Base-by-base conservation (phyloP, 2,797 vertebrate genomes). In the Sebastes melanostomus region DNA sequence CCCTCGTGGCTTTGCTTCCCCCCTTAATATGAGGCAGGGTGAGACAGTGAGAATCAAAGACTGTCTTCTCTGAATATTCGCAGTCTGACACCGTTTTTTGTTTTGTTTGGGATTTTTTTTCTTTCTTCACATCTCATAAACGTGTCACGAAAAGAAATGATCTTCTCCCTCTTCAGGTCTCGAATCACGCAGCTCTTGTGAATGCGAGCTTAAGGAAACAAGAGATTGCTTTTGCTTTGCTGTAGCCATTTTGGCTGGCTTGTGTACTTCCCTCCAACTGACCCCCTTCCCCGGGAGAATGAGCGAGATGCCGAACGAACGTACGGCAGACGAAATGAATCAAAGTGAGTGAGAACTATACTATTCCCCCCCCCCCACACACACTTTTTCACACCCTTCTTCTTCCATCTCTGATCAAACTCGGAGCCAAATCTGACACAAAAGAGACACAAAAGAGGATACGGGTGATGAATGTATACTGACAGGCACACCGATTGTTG, bases 1-100 rank as follows among this genome's bases (percentile, higher is more conserved):
- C 90, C 86, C 86, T 34, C 18, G 85, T 81, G 88, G 71, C 56
- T 79, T 74, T 12, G 29, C 81, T 80, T 84, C 75, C 74, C 27
- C 25, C 25, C 81, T 50, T 30, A 75, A 85, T 75, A 80, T 77
- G 24, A 78, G 38, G 16, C 61, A 65, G 62, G 60, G 56, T 54
- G 66, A 73, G 66, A 65, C 73, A 9, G 75, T 24, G 13, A 86
- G 67, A 81, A 83, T 54, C 72, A 83, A 82, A 79, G 70, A 81
- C 63, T 27, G 61, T 63, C 77, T 82, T 54, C 36, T 62, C 73
- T 60, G 78, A 81, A 78, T 86, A 58, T 77, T 83, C 66, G 25
- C 20, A 65, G 61, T 18, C 69, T 82, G 81, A 85, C 84, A 79
- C 69, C 20, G 14, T 81, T 78, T 83, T 52, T 38, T 66, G 50